phyloP scores from a whole-genome alignment of 2,797 vertebrate species.

The Aldrovandia affinis region DNA sequence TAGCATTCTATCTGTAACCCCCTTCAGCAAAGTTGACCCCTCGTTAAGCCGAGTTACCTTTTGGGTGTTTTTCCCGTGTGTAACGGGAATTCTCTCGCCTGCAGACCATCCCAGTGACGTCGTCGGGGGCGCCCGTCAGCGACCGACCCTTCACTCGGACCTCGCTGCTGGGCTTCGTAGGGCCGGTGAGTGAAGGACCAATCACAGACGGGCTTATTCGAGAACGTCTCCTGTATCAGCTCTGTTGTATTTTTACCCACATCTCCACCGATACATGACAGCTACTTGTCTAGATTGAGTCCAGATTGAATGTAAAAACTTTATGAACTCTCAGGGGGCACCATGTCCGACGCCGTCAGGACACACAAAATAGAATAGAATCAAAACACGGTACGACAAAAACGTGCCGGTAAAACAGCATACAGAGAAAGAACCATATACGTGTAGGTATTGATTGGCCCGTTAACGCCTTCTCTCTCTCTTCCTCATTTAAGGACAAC shows the following conservation, averaged over 20 bases:
- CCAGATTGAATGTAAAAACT: not conserved
- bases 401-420: too few species aligned
- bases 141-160: constrained; percentile 88
- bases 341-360: not conserved
- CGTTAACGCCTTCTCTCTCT: not conserved
- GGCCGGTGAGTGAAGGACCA: constrained; percentile 78
- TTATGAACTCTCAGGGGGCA: not conserved
- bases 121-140: constrained; percentile 78
- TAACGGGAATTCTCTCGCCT: constrained; percentile 31
- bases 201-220: not conserved
- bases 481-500: constrained; percentile 77
- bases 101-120: constrained; percentile 75
- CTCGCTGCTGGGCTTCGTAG: constrained; percentile 91
- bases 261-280: not conserved
- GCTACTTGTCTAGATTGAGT: not conserved
- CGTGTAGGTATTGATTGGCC: not conserved
- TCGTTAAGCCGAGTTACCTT: too few species aligned
- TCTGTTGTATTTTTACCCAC: not conserved
- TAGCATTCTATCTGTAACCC: too few species aligned
- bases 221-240: not conserved
- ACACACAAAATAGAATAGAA: too few species aligned
- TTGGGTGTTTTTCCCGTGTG: constrained; percentile 11
- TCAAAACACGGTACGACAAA: too few species aligned
- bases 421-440: too few species aligned
- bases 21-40: too few species aligned